A percentile compares a stretch with the other conserved stretches of the same genome.
Evolutionary conservation across 2,888 invertebrate species (phyloP).

Genomic region (Trissolcus japonicus): DNA sequence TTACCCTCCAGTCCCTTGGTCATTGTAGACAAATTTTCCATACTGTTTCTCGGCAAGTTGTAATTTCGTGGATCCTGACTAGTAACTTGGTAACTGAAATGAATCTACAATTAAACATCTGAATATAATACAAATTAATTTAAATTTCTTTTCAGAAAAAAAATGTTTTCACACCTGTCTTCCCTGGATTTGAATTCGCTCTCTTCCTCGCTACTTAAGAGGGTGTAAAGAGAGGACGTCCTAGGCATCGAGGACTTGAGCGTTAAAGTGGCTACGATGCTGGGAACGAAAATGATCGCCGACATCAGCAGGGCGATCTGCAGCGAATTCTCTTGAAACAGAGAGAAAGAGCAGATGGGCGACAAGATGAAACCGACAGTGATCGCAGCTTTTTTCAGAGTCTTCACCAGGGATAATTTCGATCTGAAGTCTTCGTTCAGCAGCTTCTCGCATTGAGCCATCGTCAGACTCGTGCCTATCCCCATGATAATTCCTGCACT

Average conservation of each 20-base stretch:
- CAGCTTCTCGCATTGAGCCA: slow-evolving; percentile 64
- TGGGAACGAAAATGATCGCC: slow-evolving; percentile 65
- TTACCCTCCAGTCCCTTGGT: slow-evolving; percentile 12
- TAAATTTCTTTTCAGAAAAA: background rate
- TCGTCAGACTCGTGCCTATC: slow-evolving; percentile 68
- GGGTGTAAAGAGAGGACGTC: slow-evolving; percentile 38
- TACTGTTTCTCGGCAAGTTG: background rate
- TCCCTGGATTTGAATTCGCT: slow-evolving; percentile 26
- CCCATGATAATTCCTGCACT: slow-evolving; percentile 72
- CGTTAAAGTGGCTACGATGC: slow-evolving; percentile 63
- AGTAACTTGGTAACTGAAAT: slow-evolving; percentile 11
- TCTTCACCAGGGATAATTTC: slow-evolving; percentile 62
- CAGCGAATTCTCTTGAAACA: slow-evolving; percentile 60
- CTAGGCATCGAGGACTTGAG: slow-evolving; percentile 53
- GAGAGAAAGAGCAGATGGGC: slow-evolving; percentile 62
- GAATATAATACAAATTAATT: background rate
- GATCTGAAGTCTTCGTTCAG: slow-evolving; percentile 65
- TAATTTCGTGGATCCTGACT: slow-evolving; percentile 28
- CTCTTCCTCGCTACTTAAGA: slow-evolving; percentile 40
- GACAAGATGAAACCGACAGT: slow-evolving; percentile 64
- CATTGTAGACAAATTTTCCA: background rate
- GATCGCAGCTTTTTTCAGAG: slow-evolving; percentile 63
- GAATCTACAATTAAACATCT: too few species aligned
- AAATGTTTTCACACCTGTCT: slow-evolving; percentile 23
- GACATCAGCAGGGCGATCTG: slow-evolving; percentile 64